A percentile compares a stretch with the other conserved stretches of the same genome.
These are phyloP conservation scores for Acanthisitta chloris DNA, from an alignment of 2,113 vertebrate species.

Conservation along the genomic window DNA sequence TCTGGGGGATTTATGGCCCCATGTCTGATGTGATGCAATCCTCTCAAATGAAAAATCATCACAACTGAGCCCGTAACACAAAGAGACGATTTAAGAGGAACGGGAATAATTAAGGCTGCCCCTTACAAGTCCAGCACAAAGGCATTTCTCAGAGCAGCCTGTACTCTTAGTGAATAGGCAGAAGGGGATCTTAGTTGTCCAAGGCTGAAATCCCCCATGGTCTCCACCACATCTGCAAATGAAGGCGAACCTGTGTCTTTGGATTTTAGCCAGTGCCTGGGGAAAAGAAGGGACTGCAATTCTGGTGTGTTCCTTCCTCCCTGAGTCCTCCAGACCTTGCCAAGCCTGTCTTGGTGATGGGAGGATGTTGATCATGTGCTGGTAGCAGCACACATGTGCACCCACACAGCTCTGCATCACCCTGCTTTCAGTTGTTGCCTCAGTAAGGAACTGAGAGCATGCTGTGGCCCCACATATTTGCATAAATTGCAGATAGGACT, in stretches of 20 bases:
- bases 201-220: constrained; percentile 5
- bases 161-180: constrained; percentile 32
- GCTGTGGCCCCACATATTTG: not conserved
- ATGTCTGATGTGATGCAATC: constrained; percentile 57
- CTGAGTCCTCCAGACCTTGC: not conserved
- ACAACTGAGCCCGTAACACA: constrained; percentile 35
- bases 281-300: not conserved
- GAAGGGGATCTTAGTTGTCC: constrained; percentile 33
- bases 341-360: not conserved
- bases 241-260: not conserved
- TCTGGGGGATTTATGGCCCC: constrained; percentile 30
- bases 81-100: constrained; percentile 66
- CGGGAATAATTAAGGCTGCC: constrained; percentile 51
- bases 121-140: constrained; percentile 58
- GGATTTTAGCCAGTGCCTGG: not conserved
- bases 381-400: not conserved
- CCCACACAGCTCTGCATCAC: not conserved
- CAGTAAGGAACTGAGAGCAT: not conserved
- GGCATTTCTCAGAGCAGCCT: constrained; percentile 49
- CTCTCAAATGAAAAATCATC: constrained; percentile 64
- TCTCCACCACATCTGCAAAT: not conserved
- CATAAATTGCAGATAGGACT: not conserved
- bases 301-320: not conserved
- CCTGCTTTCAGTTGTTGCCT: not conserved
- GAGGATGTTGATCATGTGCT: not conserved